Percentiles rank a stretch among this genome's conserved stretches.
Evolutionary conservation across 64 coral and sea anemone species (phyloP).

Genomic region (Dendronephthya gigantea): DNA sequence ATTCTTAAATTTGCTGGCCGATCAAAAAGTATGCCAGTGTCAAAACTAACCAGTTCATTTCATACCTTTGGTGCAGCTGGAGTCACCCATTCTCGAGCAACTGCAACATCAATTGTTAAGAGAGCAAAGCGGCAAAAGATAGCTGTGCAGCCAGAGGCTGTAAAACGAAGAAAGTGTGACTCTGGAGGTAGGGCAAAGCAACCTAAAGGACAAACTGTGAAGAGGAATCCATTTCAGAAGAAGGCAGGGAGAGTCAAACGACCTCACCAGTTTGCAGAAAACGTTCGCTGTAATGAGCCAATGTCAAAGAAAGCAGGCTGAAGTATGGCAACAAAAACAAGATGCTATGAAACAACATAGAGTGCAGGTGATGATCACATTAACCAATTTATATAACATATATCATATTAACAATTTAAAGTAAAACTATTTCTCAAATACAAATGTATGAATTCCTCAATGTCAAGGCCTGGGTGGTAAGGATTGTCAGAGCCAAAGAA

Average conservation of each 20-base stretch:
- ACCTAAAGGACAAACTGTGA: neutral
- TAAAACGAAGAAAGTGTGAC: neutral
- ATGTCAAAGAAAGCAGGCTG: conserved; percentile 1
- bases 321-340: neutral
- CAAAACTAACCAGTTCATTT: neutral
- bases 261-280: neutral
- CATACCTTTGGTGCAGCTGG: conserved; percentile 7
- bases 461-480: too few species aligned
- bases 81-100: neutral
- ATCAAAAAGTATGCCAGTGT: neutral
- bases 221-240: neutral
- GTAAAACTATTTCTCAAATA: neutral
- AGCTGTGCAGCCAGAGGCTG: neutral
- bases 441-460: too few species aligned
- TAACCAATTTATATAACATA: neutral
- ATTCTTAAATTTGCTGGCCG: neutral
- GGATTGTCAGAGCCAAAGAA: too few species aligned
- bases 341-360: neutral
- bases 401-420: neutral
- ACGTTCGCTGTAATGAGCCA: neutral
- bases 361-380: neutral
- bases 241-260: neutral
- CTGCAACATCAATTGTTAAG: neutral
- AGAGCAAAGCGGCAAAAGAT: neutral
- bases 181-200: neutral